These are phyloP conservation scores for Thelaira solivaga DNA, from an alignment of 2,888 invertebrate species.

Conservation along the genomic window DNA sequence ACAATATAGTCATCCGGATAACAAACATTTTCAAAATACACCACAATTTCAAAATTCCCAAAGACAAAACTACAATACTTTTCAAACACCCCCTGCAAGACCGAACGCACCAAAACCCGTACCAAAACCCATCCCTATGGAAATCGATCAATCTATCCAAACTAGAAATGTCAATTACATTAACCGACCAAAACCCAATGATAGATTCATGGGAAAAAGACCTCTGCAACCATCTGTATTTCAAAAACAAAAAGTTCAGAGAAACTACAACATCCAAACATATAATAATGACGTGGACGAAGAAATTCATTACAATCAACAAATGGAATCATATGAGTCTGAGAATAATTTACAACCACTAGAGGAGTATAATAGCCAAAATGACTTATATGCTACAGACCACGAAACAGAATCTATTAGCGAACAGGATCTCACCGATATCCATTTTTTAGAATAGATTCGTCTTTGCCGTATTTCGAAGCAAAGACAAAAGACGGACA, in stretches of 20 bases:
- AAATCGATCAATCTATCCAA: too few relatives aligned
- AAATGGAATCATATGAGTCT: neutral
- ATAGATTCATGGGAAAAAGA: neutral
- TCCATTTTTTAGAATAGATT: slow-evolving; percentile 41
- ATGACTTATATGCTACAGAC: neutral
- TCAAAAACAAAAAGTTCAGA: neutral
- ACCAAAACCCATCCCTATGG: neutral
- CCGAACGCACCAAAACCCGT: neutral
- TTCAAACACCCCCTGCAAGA: too few relatives aligned
- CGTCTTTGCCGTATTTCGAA: neutral
- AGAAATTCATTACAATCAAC: neutral
- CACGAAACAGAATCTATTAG: neutral
- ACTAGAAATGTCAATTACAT: neutral
- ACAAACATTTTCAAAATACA: too few relatives aligned
- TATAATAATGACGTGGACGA: neutral
- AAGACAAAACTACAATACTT: neutral
- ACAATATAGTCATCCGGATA: too few relatives aligned
- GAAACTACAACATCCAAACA: neutral
- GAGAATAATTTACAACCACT: neutral
- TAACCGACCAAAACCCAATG: neutral
- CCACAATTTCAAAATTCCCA: too few relatives aligned
- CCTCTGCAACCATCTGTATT: neutral
- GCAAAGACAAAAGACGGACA: neutral
- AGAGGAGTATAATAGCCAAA: neutral
- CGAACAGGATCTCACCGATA: neutral